Conservation (phyloP, 2,888 invertebrate species). For the Orthonevra nobilis region DNA sequence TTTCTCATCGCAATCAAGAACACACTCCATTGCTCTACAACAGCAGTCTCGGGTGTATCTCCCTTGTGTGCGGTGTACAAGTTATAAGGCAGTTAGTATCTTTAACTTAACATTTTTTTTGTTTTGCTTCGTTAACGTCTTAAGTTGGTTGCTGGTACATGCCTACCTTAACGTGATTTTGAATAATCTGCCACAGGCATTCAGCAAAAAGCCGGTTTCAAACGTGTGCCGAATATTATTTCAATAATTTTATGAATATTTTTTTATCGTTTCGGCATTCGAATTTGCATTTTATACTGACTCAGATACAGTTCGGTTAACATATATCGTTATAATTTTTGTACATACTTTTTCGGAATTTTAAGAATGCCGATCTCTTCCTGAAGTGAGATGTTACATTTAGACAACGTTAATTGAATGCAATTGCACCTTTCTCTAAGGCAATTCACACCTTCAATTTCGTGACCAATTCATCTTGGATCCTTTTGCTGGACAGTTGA, state of each 20-base stretch:
- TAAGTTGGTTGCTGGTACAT: constrained; percentile 18
- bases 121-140: not conserved
- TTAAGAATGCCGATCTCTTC: not conserved
- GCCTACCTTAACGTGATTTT: constrained; percentile 47
- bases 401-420: no score
- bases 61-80: constrained; percentile 34
- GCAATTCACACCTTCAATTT: constrained; percentile 25
- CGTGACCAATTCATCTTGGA: constrained; percentile 27
- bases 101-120: not conserved
- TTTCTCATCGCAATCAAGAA: constrained; percentile 10
- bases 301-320: no score
- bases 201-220: constrained; percentile 57
- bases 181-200: constrained; percentile 49
- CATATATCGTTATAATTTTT: no score
- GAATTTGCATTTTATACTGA: constrained; percentile 54
- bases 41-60: constrained; percentile 47
- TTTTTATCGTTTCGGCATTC: constrained; percentile 21
- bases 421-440: constrained; percentile 7
- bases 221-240: constrained; percentile 60
- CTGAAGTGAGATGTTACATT: constrained; percentile 4
- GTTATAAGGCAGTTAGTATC: constrained; percentile 40
- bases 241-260: constrained; percentile 57
- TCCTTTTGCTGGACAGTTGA: not conserved
- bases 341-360: constrained; percentile 1
- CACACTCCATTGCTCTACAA: no score